Conservation (phyloP, 1,140 invertebrate genomes). For the Mya arenaria region DNA sequence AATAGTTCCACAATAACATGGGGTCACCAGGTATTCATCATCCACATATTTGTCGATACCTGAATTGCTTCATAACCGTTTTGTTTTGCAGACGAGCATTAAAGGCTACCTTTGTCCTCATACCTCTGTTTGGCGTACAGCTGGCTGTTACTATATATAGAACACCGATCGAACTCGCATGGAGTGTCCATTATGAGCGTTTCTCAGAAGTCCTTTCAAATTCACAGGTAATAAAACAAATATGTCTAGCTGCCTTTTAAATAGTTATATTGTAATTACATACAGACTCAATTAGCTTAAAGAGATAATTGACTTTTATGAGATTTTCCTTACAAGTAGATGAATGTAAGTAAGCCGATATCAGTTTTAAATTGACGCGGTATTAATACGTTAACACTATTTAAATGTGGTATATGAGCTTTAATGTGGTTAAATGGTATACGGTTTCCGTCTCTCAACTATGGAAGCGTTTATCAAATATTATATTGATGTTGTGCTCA, state of each 20-base stretch:
- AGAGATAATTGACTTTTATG: background rate
- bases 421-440: no score
- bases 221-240: conserved; percentile 67
- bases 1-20: background rate
- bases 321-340: background rate
- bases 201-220: conserved; percentile 66
- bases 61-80: background rate
- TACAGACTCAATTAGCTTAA: background rate
- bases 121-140: conserved; percentile 87
- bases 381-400: background rate
- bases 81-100: conserved; percentile 82
- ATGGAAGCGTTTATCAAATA: no score
- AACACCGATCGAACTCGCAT: conserved; percentile 61
- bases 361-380: background rate
- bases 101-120: conserved; percentile 92
- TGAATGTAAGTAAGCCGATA: background rate
- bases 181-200: conserved; percentile 63
- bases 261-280: background rate
- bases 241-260: background rate
- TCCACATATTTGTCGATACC: background rate
- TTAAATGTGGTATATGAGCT: background rate
- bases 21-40: background rate
- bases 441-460: no score
- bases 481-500: background rate
- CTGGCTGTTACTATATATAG: conserved; percentile 94